Conservation (phyloP, 2,797 vertebrate species). For the Triplophysa yarkandensis region DNA sequence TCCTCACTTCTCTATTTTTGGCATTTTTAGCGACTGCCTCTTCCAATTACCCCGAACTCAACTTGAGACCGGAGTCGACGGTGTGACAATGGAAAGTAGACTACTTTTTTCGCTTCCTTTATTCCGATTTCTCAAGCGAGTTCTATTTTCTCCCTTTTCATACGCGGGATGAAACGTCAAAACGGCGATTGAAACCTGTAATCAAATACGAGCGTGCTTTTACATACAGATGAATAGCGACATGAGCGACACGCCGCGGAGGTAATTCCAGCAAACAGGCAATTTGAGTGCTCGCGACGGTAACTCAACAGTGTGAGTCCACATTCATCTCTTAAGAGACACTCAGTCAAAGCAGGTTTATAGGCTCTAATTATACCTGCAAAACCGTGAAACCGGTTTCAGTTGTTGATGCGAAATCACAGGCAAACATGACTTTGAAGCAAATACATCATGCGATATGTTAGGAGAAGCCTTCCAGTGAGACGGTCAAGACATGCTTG, state of each 20-base stretch:
- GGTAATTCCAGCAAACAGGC: slow-evolving; percentile 62
- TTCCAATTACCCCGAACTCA: slow-evolving; percentile 41
- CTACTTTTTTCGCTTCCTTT: background rate
- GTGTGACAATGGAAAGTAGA: slow-evolving; percentile 45
- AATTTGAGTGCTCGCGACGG: slow-evolving; percentile 55
- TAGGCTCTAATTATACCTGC: slow-evolving; percentile 45
- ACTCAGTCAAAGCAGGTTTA: slow-evolving; percentile 34
- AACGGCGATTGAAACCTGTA: slow-evolving; percentile 59
- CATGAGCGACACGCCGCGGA: slow-evolving; percentile 44
- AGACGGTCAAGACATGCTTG: background rate
- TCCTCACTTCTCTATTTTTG: slow-evolving; percentile 27
- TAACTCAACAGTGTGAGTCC: slow-evolving; percentile 56
- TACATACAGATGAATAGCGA: slow-evolving; percentile 51
- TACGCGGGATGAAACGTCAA: slow-evolving; percentile 47
- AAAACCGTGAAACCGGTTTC: slow-evolving; percentile 36
- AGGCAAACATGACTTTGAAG: background rate
- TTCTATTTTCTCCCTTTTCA: background rate
- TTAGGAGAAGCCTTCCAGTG: slow-evolving; percentile 16
- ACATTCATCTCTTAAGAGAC: slow-evolving; percentile 49
- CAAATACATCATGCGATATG: background rate
- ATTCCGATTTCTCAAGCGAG: slow-evolving; percentile 2
- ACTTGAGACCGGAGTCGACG: slow-evolving; percentile 40
- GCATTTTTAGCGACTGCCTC: slow-evolving; percentile 40
- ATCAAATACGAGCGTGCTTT: slow-evolving; percentile 58
- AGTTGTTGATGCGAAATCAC: background rate